A percentile compares a stretch with the other conserved stretches of the same genome.
Conservation (phyloP, 2,113 vertebrate species). For the Spermophilus dauricus region DNA sequence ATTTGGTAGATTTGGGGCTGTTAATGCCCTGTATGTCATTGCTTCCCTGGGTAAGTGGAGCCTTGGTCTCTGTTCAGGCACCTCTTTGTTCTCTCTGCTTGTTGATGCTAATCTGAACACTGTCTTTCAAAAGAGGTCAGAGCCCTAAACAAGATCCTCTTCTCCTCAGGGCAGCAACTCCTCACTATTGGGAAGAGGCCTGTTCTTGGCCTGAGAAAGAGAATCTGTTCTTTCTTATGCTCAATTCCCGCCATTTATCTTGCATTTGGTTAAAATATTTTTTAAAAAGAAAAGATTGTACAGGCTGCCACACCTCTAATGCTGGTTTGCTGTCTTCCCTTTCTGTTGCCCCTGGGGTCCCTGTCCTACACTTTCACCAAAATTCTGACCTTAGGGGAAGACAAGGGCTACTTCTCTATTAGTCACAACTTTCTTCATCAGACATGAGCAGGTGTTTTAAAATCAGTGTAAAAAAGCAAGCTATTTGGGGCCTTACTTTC, state of each 20-base stretch:
- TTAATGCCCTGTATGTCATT: not conserved
- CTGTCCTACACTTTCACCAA: not conserved
- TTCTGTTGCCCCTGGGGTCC: not conserved
- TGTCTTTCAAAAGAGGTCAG: conserved; percentile 58
- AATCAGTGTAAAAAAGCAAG: not conserved
- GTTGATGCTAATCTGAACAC: conserved; percentile 74
- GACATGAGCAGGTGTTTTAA: not conserved
- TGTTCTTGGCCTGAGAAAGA: conserved; percentile 62
- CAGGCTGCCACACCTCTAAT: not conserved
- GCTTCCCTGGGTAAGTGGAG: not conserved
- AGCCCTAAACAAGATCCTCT: conserved; percentile 51
- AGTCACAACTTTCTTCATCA: not conserved
- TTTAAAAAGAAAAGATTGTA: not conserved
- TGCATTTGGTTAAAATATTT: not conserved
- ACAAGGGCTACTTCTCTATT: not conserved
- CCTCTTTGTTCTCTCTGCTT: conserved; percentile 44
- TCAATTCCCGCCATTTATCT: conserved; percentile 52
- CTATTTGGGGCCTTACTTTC: not conserved
- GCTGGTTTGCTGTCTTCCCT: conserved; percentile 52
- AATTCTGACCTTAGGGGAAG: not conserved
- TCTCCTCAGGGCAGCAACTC: conserved; percentile 14
- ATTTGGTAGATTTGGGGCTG: conserved; percentile 27
- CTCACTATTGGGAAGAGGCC: conserved; percentile 35
- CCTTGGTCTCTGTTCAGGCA: not conserved
- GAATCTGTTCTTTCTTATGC: conserved; percentile 73